These are phyloP conservation scores for Ichneumoninae sp. DNA, from an alignment of 2,888 invertebrate species.

Conservation along the genomic window DNA sequence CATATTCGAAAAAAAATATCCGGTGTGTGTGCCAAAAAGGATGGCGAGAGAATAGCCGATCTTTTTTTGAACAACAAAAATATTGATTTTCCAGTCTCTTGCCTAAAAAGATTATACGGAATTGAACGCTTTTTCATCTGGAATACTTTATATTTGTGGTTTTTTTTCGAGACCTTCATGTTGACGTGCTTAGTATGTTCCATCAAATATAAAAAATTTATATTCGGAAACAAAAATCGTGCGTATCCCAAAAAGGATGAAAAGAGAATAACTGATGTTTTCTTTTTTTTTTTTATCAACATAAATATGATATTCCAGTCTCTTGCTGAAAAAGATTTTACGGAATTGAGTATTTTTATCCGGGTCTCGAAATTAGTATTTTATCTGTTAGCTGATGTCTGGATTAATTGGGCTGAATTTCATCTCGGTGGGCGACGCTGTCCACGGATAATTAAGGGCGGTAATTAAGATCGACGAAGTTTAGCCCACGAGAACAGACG, in stretches of 20 bases:
- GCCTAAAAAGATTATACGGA: not conserved
- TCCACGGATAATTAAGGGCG: conserved; percentile 59
- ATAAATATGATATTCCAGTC: not conserved
- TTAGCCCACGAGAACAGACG: conserved; percentile 30
- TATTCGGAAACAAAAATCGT: too few relatives aligned
- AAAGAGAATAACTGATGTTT: not conserved
- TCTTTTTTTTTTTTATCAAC: not conserved
- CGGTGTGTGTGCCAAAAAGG: too few relatives aligned
- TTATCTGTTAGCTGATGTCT: not conserved
- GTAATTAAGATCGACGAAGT: conserved; percentile 62
- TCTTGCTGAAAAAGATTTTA: not conserved
- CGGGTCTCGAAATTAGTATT: not conserved
- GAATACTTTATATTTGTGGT: not conserved
- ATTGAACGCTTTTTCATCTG: too few relatives aligned
- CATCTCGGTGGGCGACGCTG: conserved; percentile 12
- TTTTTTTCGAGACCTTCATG: not conserved
- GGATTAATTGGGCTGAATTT: conserved; percentile 1
- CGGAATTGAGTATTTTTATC: not conserved
- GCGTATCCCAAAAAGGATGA: too few relatives aligned
- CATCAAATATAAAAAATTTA: too few relatives aligned
- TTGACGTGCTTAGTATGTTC: too few relatives aligned
- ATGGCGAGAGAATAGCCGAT: not conserved
- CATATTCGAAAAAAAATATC: too few relatives aligned
- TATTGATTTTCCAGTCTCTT: not conserved
- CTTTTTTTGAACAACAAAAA: not conserved